Percentiles rank a stretch among this genome's conserved stretches.
Evolutionary conservation across 2,888 invertebrate species (phyloP).

Genomic region (Morpho helenor): DNA sequence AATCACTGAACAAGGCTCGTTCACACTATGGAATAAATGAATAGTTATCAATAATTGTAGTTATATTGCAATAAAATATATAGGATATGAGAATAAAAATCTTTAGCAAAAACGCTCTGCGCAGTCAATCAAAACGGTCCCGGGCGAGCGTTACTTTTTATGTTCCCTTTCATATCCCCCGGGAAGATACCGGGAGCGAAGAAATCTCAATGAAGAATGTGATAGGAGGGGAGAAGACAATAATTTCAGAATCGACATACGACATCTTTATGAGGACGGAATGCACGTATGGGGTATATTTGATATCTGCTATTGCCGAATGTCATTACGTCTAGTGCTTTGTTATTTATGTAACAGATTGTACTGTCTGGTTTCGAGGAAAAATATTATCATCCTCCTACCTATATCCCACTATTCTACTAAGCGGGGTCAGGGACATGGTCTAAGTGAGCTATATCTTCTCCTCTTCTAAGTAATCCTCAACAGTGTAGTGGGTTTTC

Average conservation of each 20-base stretch:
- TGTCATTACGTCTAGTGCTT: not conserved
- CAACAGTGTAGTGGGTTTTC: too few species aligned
- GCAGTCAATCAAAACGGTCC: constrained; percentile 35
- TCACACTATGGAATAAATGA: too few species aligned
- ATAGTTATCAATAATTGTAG: not conserved
- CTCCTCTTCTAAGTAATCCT: too few species aligned
- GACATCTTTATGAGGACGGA: constrained; percentile 8
- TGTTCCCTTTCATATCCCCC: constrained; percentile 34
- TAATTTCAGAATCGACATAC: constrained; percentile 32
- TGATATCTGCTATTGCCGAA: not conserved
- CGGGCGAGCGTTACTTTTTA: constrained; percentile 45
- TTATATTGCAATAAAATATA: constrained; percentile 5
- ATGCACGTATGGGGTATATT: constrained; percentile 6
- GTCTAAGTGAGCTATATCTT: too few species aligned
- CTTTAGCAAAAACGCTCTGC: constrained; percentile 17
- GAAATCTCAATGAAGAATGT: constrained; percentile 47
- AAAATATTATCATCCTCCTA: too few species aligned
- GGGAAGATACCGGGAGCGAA: constrained; percentile 42
- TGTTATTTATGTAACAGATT: too few species aligned
- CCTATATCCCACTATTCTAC: too few species aligned
- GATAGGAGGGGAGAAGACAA: constrained; percentile 37
- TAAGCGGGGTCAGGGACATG: too few species aligned
- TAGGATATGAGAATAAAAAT: constrained; percentile 12
- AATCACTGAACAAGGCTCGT: too few species aligned
- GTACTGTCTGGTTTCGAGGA: too few species aligned